These are phyloP conservation scores for Psilopogon haemacephalus DNA, from an alignment of 2,113 vertebrate species.

Conservation along the genomic window DNA sequence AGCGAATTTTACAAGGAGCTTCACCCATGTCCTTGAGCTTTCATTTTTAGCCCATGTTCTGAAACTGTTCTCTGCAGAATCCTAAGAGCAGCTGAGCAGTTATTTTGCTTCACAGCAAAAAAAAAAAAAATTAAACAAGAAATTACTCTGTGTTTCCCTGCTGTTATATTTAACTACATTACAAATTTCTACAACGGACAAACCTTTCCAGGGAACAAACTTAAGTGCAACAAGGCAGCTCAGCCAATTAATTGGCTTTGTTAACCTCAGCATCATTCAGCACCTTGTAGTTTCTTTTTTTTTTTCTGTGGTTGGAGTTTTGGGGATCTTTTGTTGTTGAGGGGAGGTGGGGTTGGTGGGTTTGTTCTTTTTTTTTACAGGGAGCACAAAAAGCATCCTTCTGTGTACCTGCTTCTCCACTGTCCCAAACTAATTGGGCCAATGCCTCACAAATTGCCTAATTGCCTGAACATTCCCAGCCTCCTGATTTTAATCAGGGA, in stretches of 20 bases:
- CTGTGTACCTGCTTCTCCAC: neutral
- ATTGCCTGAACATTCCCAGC: conserved; percentile 43
- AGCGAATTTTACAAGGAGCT: neutral
- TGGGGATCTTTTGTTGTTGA: too few species aligned
- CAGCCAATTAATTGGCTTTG: neutral
- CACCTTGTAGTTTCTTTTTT: neutral
- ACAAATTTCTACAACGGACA: neutral
- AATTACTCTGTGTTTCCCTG: neutral
- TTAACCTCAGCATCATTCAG: neutral
- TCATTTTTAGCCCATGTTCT: neutral
- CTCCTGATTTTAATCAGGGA: conserved; percentile 49
- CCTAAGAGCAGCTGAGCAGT: neutral
- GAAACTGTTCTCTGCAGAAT: neutral
- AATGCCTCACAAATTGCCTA: conserved; percentile 42
- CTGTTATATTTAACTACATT: neutral
- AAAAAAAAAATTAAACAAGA: too few species aligned
- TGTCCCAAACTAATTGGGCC: conserved; percentile 37
- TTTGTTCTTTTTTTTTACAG: neutral
- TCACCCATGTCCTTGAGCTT: neutral
- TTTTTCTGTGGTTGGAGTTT: neutral
- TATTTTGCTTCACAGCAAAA: neutral
- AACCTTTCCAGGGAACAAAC: neutral
- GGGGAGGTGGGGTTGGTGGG: too few species aligned
- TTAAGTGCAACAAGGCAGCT: neutral
- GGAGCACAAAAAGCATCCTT: neutral